Evolutionary conservation across 2,113 vertebrate genomes (phyloP), one percentile per base, ranked within the genome.

Genomic region (Colinus virginianus): DNA sequence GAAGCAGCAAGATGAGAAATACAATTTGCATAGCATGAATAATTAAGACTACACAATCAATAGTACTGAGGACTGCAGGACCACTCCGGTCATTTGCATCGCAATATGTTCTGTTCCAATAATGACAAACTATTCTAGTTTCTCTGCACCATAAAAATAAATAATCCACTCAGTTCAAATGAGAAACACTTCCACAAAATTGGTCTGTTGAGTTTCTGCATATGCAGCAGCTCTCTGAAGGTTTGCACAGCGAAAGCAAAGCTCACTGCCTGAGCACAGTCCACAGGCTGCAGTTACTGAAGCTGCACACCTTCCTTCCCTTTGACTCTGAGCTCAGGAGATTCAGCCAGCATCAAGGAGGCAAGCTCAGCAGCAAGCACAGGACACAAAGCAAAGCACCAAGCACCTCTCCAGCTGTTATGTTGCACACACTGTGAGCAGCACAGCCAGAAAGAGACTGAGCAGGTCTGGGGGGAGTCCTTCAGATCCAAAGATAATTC

Each of bases 21-120:
- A 63, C 51, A 89, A 96, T 93, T 96, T 95, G 92, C 93, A 93
- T 93, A 90, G 53, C 92, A 92, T 96, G 92, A 96, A 96, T 97
- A 93, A 94, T 93, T 85, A 89, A 95, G 88, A 42, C 42, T 34
- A 62, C 48, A 94, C 69, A 92, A 94, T 91, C 84, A 91, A 96
- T 84, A 93, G 68, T 53, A 75, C 42, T 23, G 53, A 91, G 77
- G 66, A 90, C 88, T 96, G 74, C 70, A 88, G 84, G 94, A 94
- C 81, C 87, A 92, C 91, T 82, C 36, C 62, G 77, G 85, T 91
- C 84, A 85, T 91, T 86, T 92, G 84, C 93, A 96, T 83, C 66
- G 90, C 78, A 97, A 59, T 94, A 95, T 84, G 88, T 70, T 90
- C 69, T n/a, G 42, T 91, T 94, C 93, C 86, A 91, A 93, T 88